These are phyloP conservation scores for Drosophila auraria DNA, from an alignment of 1,140 invertebrate species.

Conservation along the genomic window DNA sequence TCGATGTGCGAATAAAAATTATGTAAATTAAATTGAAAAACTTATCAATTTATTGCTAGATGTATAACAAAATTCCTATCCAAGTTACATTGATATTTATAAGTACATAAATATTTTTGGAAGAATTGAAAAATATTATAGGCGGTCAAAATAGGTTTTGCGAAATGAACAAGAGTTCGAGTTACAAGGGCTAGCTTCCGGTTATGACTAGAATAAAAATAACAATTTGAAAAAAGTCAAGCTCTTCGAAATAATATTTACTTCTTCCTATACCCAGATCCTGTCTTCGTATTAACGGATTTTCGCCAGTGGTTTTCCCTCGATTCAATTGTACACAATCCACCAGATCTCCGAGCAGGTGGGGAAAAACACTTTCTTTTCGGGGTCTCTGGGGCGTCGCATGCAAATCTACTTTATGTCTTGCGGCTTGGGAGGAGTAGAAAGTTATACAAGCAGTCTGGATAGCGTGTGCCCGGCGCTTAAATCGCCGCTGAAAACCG, in stretches of 20 bases:
- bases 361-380: constrained; percentile 12
- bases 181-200: background rate
- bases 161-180: no score
- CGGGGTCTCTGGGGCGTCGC: constrained; percentile 60
- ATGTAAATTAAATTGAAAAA: no score
- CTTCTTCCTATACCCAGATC: background rate
- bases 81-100: no score
- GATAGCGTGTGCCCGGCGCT: constrained; percentile 55
- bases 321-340: constrained; percentile 26
- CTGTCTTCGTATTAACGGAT: constrained; percentile 27
- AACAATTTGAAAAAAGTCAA: background rate
- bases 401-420: constrained; percentile 70
- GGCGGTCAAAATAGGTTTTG: no score
- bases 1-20: no score
- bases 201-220: background rate
- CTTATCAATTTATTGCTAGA: no score
- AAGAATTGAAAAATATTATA: no score
- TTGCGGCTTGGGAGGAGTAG: constrained; percentile 15
- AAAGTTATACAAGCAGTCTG: constrained; percentile 55
- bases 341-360: background rate
- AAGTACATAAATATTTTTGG: no score
- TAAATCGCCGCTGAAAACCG: constrained; percentile 61
- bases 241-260: background rate
- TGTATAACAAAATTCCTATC: no score
- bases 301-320: constrained; percentile 20